Evolutionary conservation across 2,888 invertebrate genomes (phyloP).

Genomic region (Aporophyla lueneburgensis): DNA sequence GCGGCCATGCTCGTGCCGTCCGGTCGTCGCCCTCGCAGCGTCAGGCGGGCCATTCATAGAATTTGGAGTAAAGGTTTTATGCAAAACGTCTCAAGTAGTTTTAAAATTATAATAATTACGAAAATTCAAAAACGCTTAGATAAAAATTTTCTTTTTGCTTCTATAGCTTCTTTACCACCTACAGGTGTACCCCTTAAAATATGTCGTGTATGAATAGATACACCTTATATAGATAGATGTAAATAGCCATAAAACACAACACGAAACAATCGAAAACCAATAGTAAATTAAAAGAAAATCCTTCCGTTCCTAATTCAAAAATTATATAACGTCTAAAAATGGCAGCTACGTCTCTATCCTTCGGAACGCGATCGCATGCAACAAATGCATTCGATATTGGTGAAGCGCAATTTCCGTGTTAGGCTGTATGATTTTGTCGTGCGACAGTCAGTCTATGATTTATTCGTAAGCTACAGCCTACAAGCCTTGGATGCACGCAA

Average conservation of each 20-base stretch:
- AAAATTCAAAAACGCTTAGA: too few species aligned
- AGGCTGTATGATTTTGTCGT: slow-evolving; percentile 82
- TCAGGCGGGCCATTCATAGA: too few species aligned
- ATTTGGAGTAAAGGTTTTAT: too few species aligned
- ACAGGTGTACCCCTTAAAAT: too few species aligned
- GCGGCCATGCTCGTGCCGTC: too few species aligned
- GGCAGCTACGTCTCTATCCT: slow-evolving; percentile 74
- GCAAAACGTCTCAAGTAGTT: too few species aligned
- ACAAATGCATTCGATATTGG: slow-evolving; percentile 86
- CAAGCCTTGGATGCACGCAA: slow-evolving; percentile 78
- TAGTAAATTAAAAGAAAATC: slow-evolving; percentile 20
- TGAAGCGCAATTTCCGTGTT: slow-evolving; percentile 87
- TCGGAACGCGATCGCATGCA: slow-evolving; percentile 81
- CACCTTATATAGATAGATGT: too few species aligned
- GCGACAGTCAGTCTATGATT: slow-evolving; percentile 84
- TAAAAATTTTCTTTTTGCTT: too few species aligned
- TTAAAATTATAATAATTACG: too few species aligned
- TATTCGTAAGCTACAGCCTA: slow-evolving; percentile 74
- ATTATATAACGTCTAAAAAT: slow-evolving; percentile 61
- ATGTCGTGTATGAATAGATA: too few species aligned
- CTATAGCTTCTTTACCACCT: too few species aligned
- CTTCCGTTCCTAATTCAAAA: slow-evolving; percentile 32
- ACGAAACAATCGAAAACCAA: background rate
- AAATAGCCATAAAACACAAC: background rate
- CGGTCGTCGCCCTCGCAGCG: too few species aligned